Conservation (phyloP, 1,140 invertebrate species). For the Drosophila teissieri region DNA sequence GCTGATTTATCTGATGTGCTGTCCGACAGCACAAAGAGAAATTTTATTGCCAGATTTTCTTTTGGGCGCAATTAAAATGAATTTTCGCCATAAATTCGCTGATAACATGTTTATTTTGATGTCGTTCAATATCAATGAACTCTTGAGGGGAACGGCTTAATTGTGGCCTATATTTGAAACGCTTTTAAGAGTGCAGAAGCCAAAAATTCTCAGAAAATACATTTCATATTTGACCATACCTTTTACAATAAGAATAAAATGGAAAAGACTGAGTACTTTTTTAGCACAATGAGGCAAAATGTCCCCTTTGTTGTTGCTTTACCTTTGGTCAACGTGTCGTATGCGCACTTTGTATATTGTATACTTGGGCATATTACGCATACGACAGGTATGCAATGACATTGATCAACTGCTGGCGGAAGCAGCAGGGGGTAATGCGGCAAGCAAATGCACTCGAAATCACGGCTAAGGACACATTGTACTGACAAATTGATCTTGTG, state of each 20-base stretch:
- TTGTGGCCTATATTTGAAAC: neutral
- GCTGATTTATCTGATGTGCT: slow-evolving; percentile 32
- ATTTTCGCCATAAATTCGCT: neutral
- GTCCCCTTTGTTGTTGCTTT: slow-evolving; percentile 13
- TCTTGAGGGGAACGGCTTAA: neutral
- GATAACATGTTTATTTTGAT: slow-evolving; percentile 19
- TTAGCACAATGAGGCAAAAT: neutral
- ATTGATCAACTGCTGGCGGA: slow-evolving; percentile 36
- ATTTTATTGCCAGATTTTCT: slow-evolving; percentile 18
- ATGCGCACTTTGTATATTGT: slow-evolving; percentile 40
- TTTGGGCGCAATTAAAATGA: slow-evolving; percentile 28
- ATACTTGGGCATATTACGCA: slow-evolving; percentile 56
- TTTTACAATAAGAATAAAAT: neutral
- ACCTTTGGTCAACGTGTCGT: slow-evolving; percentile 40
- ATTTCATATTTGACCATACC: neutral
- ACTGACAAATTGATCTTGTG: slow-evolving; percentile 38
- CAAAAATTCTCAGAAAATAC: neutral
- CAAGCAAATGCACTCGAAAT: slow-evolving; percentile 18
- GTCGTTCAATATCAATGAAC: slow-evolving; percentile 28
- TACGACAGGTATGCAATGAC: slow-evolving; percentile 62
- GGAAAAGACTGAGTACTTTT: too few relatives aligned
- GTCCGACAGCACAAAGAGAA: slow-evolving; percentile 15
- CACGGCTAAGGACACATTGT: slow-evolving; percentile 57
- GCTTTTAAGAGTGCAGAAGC: neutral
- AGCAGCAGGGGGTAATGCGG: neutral